These are phyloP conservation scores for Drosophila kanekoi DNA, from an alignment of 2,888 invertebrate genomes.

Conservation along the genomic window DNA sequence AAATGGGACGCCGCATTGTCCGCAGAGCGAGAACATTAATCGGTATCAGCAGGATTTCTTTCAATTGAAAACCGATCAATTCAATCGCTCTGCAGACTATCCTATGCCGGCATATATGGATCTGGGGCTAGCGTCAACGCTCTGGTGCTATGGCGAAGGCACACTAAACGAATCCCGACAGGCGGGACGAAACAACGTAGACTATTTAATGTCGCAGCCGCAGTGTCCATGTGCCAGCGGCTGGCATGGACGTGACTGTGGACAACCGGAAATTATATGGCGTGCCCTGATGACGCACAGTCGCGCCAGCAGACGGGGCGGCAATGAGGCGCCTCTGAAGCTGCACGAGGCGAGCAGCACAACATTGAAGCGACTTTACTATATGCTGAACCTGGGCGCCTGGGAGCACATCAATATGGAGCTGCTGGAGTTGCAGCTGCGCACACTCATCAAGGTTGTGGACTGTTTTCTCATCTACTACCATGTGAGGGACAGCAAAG, in stretches of 20 bases:
- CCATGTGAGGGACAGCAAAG: slow-evolving; percentile 46
- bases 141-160: slow-evolving; percentile 82
- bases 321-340: slow-evolving; percentile 83
- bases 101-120: slow-evolving; percentile 59
- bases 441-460: slow-evolving; percentile 87
- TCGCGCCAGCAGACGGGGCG: slow-evolving; percentile 59
- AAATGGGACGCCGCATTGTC: slow-evolving; percentile 26
- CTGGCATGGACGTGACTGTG: slow-evolving; percentile 89
- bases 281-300: slow-evolving; percentile 87
- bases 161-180: slow-evolving; percentile 61
- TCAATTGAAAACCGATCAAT: slow-evolving; percentile 61
- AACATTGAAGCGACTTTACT: slow-evolving; percentile 86
- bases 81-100: slow-evolving; percentile 67
- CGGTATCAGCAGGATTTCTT: slow-evolving; percentile 70
- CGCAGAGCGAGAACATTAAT: slow-evolving; percentile 59
- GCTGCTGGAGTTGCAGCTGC: slow-evolving; percentile 87
- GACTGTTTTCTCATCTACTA: slow-evolving; percentile 88
- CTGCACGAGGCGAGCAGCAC: slow-evolving; percentile 66
- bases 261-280: slow-evolving; percentile 89
- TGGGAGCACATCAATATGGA: slow-evolving; percentile 85
- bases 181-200: slow-evolving; percentile 40
- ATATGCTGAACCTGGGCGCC: slow-evolving; percentile 86
- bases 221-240: slow-evolving; percentile 87
- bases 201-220: slow-evolving; percentile 60
- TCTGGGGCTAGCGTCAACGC: slow-evolving; percentile 46